Conservation (phyloP, 2,797 vertebrate genomes). For the Botia kubotai region DNA sequence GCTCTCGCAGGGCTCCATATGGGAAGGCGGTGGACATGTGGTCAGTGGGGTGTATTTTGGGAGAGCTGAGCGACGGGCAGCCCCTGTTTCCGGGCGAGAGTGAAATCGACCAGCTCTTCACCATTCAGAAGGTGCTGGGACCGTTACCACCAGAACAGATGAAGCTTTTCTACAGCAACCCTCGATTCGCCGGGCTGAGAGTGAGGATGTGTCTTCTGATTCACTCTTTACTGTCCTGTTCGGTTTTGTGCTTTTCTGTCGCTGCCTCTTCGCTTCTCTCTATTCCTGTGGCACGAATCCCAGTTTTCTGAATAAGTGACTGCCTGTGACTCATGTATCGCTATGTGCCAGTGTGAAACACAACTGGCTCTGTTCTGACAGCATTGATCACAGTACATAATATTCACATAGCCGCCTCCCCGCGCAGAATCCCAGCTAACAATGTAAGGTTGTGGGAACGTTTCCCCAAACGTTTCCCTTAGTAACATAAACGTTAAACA, state of each 20-base stretch:
- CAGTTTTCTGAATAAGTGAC: conserved; percentile 76
- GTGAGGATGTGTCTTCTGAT: conserved; percentile 36
- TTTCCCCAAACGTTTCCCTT: no score
- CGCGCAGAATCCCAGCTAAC: no score
- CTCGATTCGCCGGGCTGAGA: conserved; percentile 59
- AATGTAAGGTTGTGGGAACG: no score
- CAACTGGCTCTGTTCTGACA: conserved; percentile 46
- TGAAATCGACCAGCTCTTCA: conserved; percentile 98
- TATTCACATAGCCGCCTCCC: conserved; percentile 18
- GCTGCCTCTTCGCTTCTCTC: conserved; percentile 28
- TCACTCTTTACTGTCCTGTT: neutral
- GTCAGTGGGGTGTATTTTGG: conserved; percentile 98
- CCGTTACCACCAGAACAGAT: conserved; percentile 97
- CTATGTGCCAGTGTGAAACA: conserved; percentile 33
- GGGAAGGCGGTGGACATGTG: conserved; percentile 99
- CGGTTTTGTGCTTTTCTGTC: conserved; percentile 2
- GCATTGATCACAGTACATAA: conserved; percentile 35
- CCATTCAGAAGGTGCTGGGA: conserved; percentile 97
- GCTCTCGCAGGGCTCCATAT: conserved; percentile 87
- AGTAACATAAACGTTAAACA: no score
- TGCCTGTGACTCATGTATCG: conserved; percentile 70
- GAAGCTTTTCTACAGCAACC: conserved; percentile 99
- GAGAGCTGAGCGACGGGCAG: conserved; percentile 96
- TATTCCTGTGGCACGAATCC: conserved; percentile 67
- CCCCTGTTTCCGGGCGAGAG: conserved; percentile 98